Evolutionary conservation across 2,888 invertebrate genomes (phyloP).

Genomic region (Opisthograptis luteolata): DNA sequence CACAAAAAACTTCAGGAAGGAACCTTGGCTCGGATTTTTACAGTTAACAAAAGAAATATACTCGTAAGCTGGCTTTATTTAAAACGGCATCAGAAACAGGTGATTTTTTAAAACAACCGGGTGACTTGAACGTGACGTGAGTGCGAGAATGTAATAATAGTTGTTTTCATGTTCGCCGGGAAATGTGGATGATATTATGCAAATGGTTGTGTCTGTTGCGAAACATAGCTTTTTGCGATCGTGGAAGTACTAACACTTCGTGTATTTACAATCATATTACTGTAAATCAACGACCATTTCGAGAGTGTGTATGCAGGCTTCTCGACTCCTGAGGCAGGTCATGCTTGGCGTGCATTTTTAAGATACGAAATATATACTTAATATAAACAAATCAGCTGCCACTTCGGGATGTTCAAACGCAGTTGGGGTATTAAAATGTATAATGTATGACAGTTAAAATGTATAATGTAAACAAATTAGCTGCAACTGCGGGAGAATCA

Average conservation of each 20-base stretch:
- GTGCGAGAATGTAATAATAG: constrained; percentile 17
- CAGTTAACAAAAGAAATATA: constrained; percentile 48
- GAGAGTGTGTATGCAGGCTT: too few species aligned
- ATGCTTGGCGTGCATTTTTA: too few species aligned
- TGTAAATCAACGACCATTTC: too few species aligned
- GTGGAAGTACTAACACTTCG: background rate
- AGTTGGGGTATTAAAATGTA: too few species aligned
- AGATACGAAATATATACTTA: too few species aligned
- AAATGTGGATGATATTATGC: constrained; percentile 18
- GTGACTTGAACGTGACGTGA: constrained; percentile 18
- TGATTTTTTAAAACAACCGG: constrained; percentile 32
- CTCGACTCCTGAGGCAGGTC: too few species aligned
- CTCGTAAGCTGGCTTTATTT: constrained; percentile 40
- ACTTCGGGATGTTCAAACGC: too few species aligned
- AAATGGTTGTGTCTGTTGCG: constrained; percentile 17
- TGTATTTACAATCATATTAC: too few species aligned
- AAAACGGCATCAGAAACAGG: constrained; percentile 41
- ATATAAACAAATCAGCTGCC: too few species aligned
- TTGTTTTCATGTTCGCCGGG: constrained; percentile 17
- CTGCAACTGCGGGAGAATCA: constrained; percentile 34
- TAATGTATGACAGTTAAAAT: background rate
- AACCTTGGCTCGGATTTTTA: constrained; percentile 49
- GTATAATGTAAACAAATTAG: constrained; percentile 28
- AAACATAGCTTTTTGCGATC: background rate
- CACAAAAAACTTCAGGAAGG: constrained; percentile 55